These are phyloP conservation scores for Zaprionus capensis DNA, from an alignment of 1,140 invertebrate species.

Conservation along the genomic window DNA sequence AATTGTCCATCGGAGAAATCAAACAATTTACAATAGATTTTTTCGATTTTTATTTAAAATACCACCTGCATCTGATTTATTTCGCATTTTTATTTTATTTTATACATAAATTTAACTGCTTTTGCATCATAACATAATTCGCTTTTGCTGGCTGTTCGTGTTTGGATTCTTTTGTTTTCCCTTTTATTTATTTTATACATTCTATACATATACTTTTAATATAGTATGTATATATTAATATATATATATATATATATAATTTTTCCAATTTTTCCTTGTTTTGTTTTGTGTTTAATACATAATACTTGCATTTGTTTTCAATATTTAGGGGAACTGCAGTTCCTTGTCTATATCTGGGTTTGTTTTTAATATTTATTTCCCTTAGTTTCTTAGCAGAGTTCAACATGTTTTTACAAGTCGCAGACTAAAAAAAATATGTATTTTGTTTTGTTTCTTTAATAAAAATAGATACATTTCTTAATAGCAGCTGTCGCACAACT, in stretches of 20 bases:
- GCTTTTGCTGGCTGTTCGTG: constrained; percentile 33
- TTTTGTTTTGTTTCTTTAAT: constrained; percentile 18
- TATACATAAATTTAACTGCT: constrained; percentile 62
- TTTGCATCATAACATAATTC: constrained; percentile 51
- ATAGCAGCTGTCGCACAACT: constrained; percentile 50
- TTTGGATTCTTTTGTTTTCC: constrained; percentile 34
- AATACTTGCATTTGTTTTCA: constrained; percentile 58
- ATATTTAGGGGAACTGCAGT: constrained; percentile 22
- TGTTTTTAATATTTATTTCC: constrained; percentile 17
- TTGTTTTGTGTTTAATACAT: constrained; percentile 46
- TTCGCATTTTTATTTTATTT: constrained; percentile 41
- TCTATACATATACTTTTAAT: constrained; percentile 33
- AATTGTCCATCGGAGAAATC: not conserved
- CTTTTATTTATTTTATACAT: constrained; percentile 41
- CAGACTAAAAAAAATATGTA: constrained; percentile 34
- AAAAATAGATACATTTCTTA: constrained; percentile 53
- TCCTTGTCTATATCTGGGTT: constrained; percentile 3
- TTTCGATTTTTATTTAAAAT: constrained; percentile 59
- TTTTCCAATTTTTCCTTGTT: constrained; percentile 16
- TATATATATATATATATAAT: constrained; percentile 13
- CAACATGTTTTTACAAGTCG: constrained; percentile 38
- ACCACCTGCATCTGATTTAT: constrained; percentile 39
- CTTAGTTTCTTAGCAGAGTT: constrained; percentile 31
- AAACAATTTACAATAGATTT: constrained; percentile 18
- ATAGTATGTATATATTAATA: constrained; percentile 20